phyloP scores from a whole-genome alignment of 2,888 invertebrate species.

The Falcaria lacertinaria region DNA sequence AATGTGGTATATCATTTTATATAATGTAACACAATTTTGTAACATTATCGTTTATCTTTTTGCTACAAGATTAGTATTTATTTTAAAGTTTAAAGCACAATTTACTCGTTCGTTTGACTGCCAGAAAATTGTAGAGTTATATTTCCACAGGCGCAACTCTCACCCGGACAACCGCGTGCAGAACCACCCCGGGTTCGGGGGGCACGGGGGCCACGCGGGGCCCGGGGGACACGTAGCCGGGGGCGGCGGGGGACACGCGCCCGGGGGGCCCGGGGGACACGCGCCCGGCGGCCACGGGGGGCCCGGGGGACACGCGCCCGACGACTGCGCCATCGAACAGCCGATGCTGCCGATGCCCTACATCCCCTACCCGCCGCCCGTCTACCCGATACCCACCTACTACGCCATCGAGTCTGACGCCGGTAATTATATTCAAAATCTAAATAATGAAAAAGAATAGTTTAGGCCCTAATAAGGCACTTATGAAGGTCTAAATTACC shows the following conservation, averaged over 20 bases:
- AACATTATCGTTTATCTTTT: too few species aligned
- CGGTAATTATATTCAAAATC: slow-evolving; percentile 31
- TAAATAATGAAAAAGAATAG: too few species aligned
- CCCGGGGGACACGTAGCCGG: slow-evolving; percentile 10
- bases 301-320: background rate
- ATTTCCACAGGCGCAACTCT: slow-evolving; percentile 43
- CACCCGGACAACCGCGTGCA: slow-evolving; percentile 24
- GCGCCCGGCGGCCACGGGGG: background rate
- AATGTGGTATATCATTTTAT: too few species aligned
- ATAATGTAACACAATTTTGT: too few species aligned
- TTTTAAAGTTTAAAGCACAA: too few species aligned
- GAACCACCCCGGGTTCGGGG: slow-evolving; percentile 7
- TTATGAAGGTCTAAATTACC: too few species aligned
- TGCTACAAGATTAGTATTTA: too few species aligned
- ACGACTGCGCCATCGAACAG: slow-evolving; percentile 39
- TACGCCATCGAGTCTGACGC: slow-evolving; percentile 65
- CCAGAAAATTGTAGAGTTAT: background rate
- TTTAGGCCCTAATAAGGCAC: too few species aligned
- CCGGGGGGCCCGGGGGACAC: slow-evolving; percentile 9
- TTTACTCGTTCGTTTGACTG: too few species aligned
- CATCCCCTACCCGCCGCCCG: slow-evolving; percentile 68
- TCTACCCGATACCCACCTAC: slow-evolving; percentile 67
- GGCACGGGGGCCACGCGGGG: slow-evolving; percentile 7
- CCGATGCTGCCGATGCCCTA: slow-evolving; percentile 56
- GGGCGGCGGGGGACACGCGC: background rate